Conservation (phyloP, 2,113 vertebrate species). For the Oostethus manadensis region DNA sequence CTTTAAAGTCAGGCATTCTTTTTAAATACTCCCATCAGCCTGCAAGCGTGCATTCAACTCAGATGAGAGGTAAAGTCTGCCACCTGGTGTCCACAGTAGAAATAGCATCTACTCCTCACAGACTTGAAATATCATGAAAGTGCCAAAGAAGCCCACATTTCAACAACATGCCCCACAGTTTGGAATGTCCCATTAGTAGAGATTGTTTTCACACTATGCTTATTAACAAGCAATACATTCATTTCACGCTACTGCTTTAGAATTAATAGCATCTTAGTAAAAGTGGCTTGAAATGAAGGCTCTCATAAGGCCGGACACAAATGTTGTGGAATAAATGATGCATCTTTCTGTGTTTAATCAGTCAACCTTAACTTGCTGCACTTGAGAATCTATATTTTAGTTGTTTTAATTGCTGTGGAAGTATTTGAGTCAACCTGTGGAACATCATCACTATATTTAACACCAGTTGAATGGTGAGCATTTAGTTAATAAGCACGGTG, state of each 20-base stretch:
- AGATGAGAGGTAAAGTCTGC: slow-evolving; percentile 54
- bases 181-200: slow-evolving; percentile 30
- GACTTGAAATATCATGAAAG: neutral
- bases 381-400: slow-evolving; percentile 31
- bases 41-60: neutral
- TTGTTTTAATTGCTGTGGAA: slow-evolving; percentile 26
- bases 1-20: slow-evolving; percentile 1
- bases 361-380: slow-evolving; percentile 21
- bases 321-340: slow-evolving; percentile 49
- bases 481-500: slow-evolving; percentile 24
- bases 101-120: neutral
- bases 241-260: slow-evolving; percentile 70
- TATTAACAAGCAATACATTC: slow-evolving; percentile 72
- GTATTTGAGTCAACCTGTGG: slow-evolving; percentile 17
- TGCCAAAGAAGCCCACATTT: neutral
- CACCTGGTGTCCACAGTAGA: slow-evolving; percentile 47
- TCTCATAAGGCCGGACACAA: slow-evolving; percentile 59
- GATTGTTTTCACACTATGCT: slow-evolving; percentile 70
- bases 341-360: slow-evolving; percentile 25
- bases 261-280: slow-evolving; percentile 69
- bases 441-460: slow-evolving; percentile 28
- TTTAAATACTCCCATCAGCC: slow-evolving; percentile 5
- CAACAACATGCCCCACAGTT: neutral
- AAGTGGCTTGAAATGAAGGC: slow-evolving; percentile 59
- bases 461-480: slow-evolving; percentile 5